phyloP scores from a whole-genome alignment of 2,113 vertebrate genomes.

The Eupsittula cactorum region DNA sequence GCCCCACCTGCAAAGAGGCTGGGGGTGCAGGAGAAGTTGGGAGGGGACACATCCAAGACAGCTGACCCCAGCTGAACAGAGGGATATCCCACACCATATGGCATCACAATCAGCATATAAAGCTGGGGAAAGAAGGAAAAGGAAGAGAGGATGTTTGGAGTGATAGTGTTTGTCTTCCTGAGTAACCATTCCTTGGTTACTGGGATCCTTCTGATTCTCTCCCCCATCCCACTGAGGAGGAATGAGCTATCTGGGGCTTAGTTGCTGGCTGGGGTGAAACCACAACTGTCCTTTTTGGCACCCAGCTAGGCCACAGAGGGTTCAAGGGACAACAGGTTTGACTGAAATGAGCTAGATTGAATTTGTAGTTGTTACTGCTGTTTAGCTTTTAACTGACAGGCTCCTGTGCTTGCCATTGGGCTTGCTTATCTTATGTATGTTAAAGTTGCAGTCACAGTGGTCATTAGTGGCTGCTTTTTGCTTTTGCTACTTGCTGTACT shows the following conservation, averaged over 20 bases:
- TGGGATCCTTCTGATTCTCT: background rate
- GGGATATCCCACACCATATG: background rate
- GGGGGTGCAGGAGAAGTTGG: background rate
- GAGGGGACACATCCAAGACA: background rate
- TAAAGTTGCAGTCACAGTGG: background rate
- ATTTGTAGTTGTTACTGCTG: background rate
- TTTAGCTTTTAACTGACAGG: background rate
- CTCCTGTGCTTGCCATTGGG: background rate
- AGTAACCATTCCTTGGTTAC: background rate
- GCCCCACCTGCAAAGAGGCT: background rate
- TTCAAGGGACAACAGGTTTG: background rate
- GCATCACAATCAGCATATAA: background rate
- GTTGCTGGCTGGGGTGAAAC: background rate
- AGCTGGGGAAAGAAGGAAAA: background rate
- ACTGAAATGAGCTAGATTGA: background rate
- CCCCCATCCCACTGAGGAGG: too few relatives aligned
- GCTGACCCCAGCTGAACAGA: background rate
- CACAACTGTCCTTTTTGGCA: background rate
- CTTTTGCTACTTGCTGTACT: background rate
- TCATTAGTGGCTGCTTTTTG: background rate
- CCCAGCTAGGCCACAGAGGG: background rate
- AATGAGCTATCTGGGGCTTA: background rate
- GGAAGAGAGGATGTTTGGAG: background rate
- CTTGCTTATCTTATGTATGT: background rate
- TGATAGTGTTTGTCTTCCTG: background rate